A percentile compares a stretch with the other conserved stretches of the same genome.
Evolutionary conservation across 2,888 invertebrate genomes (phyloP).

Genomic region (Aleiodes testaceus): DNA sequence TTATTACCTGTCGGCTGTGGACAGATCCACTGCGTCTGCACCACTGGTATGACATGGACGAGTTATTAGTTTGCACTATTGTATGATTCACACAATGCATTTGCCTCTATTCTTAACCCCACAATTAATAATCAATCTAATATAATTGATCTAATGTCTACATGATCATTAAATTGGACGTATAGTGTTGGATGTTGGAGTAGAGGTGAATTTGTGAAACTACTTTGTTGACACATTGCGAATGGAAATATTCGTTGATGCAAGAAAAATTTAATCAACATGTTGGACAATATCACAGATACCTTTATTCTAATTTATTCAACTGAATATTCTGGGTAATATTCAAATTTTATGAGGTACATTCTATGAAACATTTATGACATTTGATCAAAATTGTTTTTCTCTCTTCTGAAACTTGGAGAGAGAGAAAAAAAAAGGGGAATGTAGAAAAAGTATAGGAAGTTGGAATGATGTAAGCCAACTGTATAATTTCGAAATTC

Average conservation of each 20-base stretch:
- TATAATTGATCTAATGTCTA: slow-evolving; percentile 33
- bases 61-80: slow-evolving; percentile 23
- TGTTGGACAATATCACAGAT: background rate
- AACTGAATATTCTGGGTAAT: background rate
- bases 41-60: background rate
- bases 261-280: background rate
- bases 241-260: background rate
- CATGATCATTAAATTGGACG: background rate
- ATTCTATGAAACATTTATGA: slow-evolving; percentile 8
- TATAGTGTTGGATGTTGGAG: slow-evolving; percentile 8
- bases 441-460: background rate
- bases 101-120: slow-evolving; percentile 28
- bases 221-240: slow-evolving; percentile 8
- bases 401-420: background rate
- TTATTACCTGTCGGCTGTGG: slow-evolving; percentile 35
- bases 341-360: background rate
- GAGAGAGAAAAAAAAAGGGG: background rate
- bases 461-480: background rate
- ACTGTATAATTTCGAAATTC: background rate
- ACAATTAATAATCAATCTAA: slow-evolving; percentile 41
- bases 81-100: slow-evolving; percentile 3
- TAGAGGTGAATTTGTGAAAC: background rate
- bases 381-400: background rate
- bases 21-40: slow-evolving; percentile 11
- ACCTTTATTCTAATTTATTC: background rate